Evolutionary conservation across 2,888 invertebrate genomes (phyloP).

Genomic region (Drosophila niveifrons): DNA sequence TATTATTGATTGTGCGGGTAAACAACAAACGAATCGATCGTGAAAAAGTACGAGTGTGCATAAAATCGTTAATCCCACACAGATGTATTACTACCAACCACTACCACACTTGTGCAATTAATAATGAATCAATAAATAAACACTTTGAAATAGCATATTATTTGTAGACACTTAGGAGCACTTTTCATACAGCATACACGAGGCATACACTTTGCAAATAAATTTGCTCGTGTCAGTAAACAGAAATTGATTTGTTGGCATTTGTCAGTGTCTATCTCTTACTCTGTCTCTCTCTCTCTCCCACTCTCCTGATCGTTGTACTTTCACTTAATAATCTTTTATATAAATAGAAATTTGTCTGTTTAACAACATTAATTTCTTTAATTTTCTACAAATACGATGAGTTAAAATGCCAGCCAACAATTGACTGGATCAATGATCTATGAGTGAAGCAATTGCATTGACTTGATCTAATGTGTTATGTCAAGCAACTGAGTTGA

Average conservation of each 20-base stretch:
- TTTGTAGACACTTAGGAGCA: slow-evolving; percentile 8
- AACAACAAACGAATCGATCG: slow-evolving; percentile 9
- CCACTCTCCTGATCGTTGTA: slow-evolving; percentile 24
- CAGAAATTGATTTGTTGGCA: slow-evolving; percentile 42
- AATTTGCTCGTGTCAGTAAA: slow-evolving; percentile 42
- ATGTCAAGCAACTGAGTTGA: too few relatives aligned
- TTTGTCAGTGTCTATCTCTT: slow-evolving; percentile 5
- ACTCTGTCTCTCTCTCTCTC: neutral
- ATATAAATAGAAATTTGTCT: slow-evolving; percentile 61
- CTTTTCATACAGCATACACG: slow-evolving; percentile 17
- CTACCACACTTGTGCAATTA: slow-evolving; percentile 2
- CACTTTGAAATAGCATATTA: slow-evolving; percentile 9
- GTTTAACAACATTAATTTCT: slow-evolving; percentile 36
- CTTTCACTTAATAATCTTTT: slow-evolving; percentile 56
- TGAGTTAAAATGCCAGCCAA: slow-evolving; percentile 7
- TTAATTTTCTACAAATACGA: slow-evolving; percentile 27
- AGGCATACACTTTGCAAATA: slow-evolving; percentile 22
- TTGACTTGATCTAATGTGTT: too few relatives aligned
- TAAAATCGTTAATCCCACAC: slow-evolving; percentile 25
- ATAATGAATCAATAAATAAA: slow-evolving; percentile 33
- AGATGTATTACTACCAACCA: neutral
- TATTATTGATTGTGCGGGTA: slow-evolving; percentile 20
- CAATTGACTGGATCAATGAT: slow-evolving; percentile 10
- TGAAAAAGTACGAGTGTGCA: neutral
- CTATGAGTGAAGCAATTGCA: neutral